Conservation (phyloP, 37 sponge, comb jelly and placozoan species). For the Geodia barretti region DNA sequence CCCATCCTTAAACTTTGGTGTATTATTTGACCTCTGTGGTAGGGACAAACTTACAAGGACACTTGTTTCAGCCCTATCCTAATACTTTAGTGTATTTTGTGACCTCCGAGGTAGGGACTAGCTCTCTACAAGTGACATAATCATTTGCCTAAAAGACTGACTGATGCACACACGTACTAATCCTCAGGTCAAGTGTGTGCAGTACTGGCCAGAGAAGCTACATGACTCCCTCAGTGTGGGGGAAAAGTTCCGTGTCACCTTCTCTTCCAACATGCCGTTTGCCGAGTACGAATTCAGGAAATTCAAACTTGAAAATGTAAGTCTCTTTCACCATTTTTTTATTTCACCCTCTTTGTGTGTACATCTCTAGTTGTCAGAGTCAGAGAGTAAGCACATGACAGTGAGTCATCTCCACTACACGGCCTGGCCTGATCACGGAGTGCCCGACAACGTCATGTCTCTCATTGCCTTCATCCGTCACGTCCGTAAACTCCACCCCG, state of each 20-base stretch:
- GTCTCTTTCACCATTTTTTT: background rate
- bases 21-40: too few species aligned
- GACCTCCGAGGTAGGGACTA: too few species aligned
- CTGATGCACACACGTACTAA: too few species aligned
- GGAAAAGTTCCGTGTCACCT: conserved; percentile 22
- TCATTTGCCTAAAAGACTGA: too few species aligned
- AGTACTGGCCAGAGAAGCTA: conserved; percentile 31
- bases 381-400: background rate
- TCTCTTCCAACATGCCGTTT: conserved; percentile 2
- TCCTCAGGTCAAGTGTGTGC: background rate
- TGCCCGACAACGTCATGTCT: conserved; percentile 62
- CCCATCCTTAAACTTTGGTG: background rate
- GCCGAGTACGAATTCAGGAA: conserved; percentile 10
- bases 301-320: conserved; percentile 2
- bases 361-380: background rate
- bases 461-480: conserved; percentile 46
- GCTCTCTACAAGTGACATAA: too few species aligned
- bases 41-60: too few species aligned
- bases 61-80: too few species aligned
- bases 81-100: too few species aligned
- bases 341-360: background rate
- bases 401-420: conserved; percentile 71
- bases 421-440: conserved; percentile 77
- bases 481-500: conserved; percentile 28
- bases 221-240: background rate